A percentile compares a stretch with the other conserved stretches of the same genome.
phyloP scores from a whole-genome alignment of 2,888 invertebrate genomes.

The Plutella xylostella region DNA sequence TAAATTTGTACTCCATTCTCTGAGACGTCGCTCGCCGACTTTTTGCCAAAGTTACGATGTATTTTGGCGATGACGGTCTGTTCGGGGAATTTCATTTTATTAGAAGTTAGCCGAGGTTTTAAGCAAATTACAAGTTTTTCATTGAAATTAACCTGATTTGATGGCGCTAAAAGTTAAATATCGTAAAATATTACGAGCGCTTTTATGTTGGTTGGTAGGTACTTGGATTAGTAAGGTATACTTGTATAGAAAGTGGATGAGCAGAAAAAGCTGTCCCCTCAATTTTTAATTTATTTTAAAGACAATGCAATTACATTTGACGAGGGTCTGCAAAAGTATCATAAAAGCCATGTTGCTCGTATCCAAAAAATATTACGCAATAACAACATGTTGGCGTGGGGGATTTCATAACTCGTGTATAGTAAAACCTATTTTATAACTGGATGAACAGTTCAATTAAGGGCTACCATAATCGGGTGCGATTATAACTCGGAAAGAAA shows the following conservation, averaged over 20 bases:
- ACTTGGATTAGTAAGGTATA: too few relatives aligned
- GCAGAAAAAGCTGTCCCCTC: neutral
- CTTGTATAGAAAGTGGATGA: neutral
- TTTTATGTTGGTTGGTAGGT: too few relatives aligned
- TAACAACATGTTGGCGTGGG: slow-evolving; percentile 35
- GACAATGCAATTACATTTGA: slow-evolving; percentile 48
- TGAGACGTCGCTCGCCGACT: neutral
- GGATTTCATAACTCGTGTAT: slow-evolving; percentile 20
- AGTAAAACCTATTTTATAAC: neutral
- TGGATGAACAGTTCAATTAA: slow-evolving; percentile 13
- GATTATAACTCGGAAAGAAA: slow-evolving; percentile 14
- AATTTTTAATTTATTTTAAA: slow-evolving; percentile 35
- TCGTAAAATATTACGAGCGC: too few relatives aligned
- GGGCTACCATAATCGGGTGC: neutral
- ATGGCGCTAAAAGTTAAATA: too few relatives aligned
- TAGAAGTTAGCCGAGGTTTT: too few relatives aligned
- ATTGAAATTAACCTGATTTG: too few relatives aligned
- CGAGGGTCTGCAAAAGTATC: slow-evolving; percentile 44
- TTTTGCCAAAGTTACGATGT: too few relatives aligned
- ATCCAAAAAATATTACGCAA: slow-evolving; percentile 39
- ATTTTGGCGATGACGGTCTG: too few relatives aligned
- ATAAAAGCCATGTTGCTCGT: slow-evolving; percentile 32
- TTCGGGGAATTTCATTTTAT: neutral
- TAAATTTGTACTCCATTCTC: slow-evolving; percentile 39
- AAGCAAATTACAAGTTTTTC: too few relatives aligned